Conservation (phyloP, 2,113 vertebrate species). For the Phasianus colchicus region DNA sequence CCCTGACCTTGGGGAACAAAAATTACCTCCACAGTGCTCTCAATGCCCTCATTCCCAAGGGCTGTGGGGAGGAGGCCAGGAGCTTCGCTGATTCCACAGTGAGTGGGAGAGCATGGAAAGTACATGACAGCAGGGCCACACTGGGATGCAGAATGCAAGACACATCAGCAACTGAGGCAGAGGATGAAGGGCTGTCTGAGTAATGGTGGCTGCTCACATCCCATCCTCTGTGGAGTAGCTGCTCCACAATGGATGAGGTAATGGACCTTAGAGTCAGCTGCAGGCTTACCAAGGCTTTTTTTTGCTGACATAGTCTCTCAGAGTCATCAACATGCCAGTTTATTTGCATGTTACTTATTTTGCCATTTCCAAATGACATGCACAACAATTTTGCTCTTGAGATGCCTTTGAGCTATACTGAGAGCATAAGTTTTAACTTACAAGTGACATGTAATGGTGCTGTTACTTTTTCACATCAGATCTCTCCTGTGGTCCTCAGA, state of each 20-base stretch:
- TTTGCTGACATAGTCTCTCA: background rate
- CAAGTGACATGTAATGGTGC: background rate
- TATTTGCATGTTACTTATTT: slow-evolving; percentile 67
- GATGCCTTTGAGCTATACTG: background rate
- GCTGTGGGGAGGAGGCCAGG: background rate
- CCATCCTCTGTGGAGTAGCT: background rate
- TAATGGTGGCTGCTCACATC: background rate
- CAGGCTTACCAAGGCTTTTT: background rate
- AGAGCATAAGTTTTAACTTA: slow-evolving; percentile 19
- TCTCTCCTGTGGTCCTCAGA: background rate
- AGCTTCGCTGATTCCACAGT: background rate
- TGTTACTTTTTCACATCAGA: background rate
- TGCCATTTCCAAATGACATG: slow-evolving; percentile 32
- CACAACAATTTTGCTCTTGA: slow-evolving; percentile 5
- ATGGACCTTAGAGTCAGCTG: background rate
- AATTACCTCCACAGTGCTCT: accelerated
- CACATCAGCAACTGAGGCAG: background rate
- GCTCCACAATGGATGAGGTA: background rate
- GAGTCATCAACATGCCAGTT: slow-evolving; percentile 3
- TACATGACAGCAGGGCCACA: background rate
- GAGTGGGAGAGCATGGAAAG: background rate
- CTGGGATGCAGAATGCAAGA: background rate
- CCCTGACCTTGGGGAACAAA: background rate
- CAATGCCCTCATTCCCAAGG: background rate
- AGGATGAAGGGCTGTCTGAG: background rate